Evolutionary conservation across 2,888 invertebrate species (phyloP).

Genomic region (Stratiomys singularior): DNA sequence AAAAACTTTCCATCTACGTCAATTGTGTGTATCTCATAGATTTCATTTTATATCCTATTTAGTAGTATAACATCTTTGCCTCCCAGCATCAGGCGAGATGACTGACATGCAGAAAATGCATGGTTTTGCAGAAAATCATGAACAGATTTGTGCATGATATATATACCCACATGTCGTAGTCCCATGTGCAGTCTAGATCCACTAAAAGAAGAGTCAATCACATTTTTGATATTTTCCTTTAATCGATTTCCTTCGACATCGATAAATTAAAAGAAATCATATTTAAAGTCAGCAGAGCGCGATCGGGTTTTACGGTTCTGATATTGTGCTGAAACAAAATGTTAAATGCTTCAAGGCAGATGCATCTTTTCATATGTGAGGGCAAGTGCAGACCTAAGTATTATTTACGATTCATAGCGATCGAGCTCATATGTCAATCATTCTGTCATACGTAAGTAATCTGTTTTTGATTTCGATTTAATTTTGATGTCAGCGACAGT

Average conservation of each 20-base stretch:
- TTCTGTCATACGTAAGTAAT: constrained; percentile 44
- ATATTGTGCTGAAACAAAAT: too few relatives aligned
- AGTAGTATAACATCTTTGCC: not conserved
- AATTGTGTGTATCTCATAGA: not conserved
- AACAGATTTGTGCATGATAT: too few relatives aligned
- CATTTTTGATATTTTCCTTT: constrained; percentile 34
- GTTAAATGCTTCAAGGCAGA: too few relatives aligned
- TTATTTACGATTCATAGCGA: constrained; percentile 37
- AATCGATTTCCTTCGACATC: constrained; percentile 28
- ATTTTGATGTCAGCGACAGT: constrained; percentile 42
- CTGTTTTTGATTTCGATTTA: constrained; percentile 44
- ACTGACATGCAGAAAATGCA: constrained; percentile 34
- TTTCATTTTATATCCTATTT: not conserved
- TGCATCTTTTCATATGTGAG: not conserved
- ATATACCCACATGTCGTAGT: not conserved
- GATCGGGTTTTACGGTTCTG: not conserved
- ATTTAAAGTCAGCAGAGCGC: not conserved
- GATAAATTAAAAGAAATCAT: constrained; percentile 32
- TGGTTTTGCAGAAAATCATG: constrained; percentile 32
- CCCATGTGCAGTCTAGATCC: not conserved
- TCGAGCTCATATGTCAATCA: constrained; percentile 44
- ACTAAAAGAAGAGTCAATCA: constrained; percentile 23
- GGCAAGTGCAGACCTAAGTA: not conserved
- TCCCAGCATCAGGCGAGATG: not conserved
- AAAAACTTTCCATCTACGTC: too few relatives aligned